A percentile compares a stretch with the other conserved stretches of the same genome.
Evolutionary conservation across 2,797 vertebrate species (phyloP).

Genomic region (Lagodon rhomboides): DNA sequence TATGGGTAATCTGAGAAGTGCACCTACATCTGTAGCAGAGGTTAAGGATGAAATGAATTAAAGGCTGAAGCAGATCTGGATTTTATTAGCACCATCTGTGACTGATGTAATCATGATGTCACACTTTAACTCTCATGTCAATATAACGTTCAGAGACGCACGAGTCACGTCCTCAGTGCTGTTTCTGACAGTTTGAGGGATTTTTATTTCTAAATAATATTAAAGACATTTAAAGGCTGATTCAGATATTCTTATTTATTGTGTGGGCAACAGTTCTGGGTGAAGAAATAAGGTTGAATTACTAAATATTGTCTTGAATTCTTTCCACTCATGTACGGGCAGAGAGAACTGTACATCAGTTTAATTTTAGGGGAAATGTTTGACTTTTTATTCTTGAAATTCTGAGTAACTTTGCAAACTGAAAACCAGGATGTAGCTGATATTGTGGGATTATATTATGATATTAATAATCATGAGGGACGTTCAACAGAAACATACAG

Average conservation of each 20-base stretch:
- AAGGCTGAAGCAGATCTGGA: not conserved
- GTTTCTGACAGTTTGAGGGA: not conserved
- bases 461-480: too few relatives aligned
- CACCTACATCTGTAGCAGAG: not conserved
- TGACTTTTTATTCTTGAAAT: not conserved
- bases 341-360: not conserved
- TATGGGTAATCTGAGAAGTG: constrained; percentile 3
- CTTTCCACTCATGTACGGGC: not conserved
- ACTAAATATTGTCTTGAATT: not conserved
- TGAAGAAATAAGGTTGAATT: not conserved
- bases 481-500: too few relatives aligned
- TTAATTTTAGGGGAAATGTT: not conserved
- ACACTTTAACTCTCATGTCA: not conserved
- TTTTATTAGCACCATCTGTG: not conserved
- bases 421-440: not conserved
- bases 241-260: not conserved
- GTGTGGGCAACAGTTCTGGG: not conserved
- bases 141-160: not conserved
- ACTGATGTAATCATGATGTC: not conserved
- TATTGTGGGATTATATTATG: not conserved
- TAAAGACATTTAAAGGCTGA: not conserved
- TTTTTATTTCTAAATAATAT: too few relatives aligned
- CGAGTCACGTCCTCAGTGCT: not conserved
- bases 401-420: not conserved
- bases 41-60: too few relatives aligned